Evolutionary conservation across 2,888 invertebrate species (phyloP).

Genomic region (Lordiphosa andalusiaca): DNA sequence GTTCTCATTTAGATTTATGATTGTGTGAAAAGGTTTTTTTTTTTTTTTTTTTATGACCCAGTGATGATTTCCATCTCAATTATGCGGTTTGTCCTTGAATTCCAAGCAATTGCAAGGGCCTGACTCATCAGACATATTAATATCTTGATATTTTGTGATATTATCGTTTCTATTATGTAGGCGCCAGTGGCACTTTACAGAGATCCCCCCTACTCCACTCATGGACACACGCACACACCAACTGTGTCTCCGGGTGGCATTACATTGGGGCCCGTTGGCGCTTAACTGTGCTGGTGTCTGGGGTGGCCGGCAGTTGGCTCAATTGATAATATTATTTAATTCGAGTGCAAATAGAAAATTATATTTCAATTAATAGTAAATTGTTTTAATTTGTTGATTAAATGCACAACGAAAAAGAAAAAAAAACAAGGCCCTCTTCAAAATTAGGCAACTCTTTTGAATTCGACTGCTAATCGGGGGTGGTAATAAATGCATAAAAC

Average conservation of each 20-base stretch:
- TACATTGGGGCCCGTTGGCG: slow-evolving; percentile 33
- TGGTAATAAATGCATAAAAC: slow-evolving; percentile 40
- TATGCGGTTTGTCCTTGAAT: slow-evolving; percentile 6
- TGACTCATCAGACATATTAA: slow-evolving; percentile 50
- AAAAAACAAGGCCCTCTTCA: slow-evolving; percentile 16
- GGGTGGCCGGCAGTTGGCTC: slow-evolving; percentile 35
- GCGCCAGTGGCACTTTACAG: slow-evolving; percentile 68
- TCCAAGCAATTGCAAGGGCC: neutral
- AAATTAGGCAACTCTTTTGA: slow-evolving; percentile 14
- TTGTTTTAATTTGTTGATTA: slow-evolving; percentile 71
- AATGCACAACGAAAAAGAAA: slow-evolving; percentile 22
- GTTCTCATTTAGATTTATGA: slow-evolving; percentile 60
- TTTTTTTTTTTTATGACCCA: slow-evolving; percentile 36
- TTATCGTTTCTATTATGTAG: slow-evolving; percentile 47
- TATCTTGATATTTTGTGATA: slow-evolving; percentile 58
- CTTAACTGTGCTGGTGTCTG: slow-evolving; percentile 49
- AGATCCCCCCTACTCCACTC: slow-evolving; percentile 49
- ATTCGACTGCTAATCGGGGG: slow-evolving; percentile 38
- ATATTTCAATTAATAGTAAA: slow-evolving; percentile 73
- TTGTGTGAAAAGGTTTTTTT: slow-evolving; percentile 65
- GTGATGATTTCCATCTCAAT: slow-evolving; percentile 4
- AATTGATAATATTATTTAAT: slow-evolving; percentile 65
- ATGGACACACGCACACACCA: slow-evolving; percentile 12
- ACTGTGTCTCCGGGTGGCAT: slow-evolving; percentile 37
- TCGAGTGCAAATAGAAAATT: slow-evolving; percentile 72